Percentiles rank a stretch among this genome's conserved stretches.
Evolutionary conservation across 2,797 vertebrate genomes (phyloP).

Genomic region (Chrysolophus pictus): DNA sequence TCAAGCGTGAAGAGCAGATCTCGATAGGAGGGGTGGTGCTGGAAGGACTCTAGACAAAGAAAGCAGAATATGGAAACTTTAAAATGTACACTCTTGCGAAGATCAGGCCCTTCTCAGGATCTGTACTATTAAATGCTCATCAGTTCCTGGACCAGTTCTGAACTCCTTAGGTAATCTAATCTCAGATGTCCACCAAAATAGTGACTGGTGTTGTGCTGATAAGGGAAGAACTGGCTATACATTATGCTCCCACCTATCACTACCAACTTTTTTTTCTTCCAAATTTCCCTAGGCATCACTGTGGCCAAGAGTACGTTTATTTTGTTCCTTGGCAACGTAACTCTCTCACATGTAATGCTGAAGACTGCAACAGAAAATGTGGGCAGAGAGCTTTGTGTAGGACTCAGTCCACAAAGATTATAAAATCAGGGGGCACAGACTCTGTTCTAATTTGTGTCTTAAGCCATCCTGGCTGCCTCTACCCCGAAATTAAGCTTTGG

Average conservation of each 20-base stretch:
- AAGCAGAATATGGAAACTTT: neutral
- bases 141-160: neutral
- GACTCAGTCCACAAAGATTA: neutral
- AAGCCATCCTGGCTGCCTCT: neutral
- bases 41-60: conserved; percentile 86
- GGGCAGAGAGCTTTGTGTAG: neutral
- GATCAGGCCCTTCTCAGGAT: neutral
- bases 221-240: too few relatives aligned
- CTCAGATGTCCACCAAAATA: neutral
- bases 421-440: neutral
- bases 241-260: neutral
- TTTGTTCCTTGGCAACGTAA: neutral
- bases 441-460: neutral
- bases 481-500: neutral
- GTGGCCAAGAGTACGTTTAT: neutral
- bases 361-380: neutral
- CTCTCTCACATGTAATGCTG: neutral
- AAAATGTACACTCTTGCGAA: neutral
- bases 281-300: neutral
- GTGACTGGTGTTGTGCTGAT: neutral
- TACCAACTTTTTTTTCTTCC: neutral
- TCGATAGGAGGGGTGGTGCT: conserved; percentile 97
- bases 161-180: neutral
- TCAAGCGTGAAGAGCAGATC: conserved; percentile 92
- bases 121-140: neutral